These are phyloP conservation scores for Megaceryle maxima DNA, from an alignment of 2,113 vertebrate genomes.

Conservation along the genomic window DNA sequence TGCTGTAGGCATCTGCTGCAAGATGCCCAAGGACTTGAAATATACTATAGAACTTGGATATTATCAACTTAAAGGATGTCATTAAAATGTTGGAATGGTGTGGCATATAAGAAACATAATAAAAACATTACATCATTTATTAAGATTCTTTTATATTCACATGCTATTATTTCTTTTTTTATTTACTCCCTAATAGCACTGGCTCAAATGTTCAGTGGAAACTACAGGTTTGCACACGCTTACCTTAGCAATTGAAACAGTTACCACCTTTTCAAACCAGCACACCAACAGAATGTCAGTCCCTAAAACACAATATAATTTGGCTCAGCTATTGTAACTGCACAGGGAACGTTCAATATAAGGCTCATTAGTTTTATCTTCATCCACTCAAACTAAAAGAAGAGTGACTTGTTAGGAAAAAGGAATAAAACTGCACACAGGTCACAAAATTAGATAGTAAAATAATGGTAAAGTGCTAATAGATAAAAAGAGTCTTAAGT, in stretches of 20 bases:
- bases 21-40: neutral
- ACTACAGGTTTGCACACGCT: neutral
- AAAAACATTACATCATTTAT: neutral
- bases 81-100: neutral
- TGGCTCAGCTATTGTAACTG: neutral
- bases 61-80: neutral
- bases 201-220: neutral
- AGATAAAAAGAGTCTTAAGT: neutral
- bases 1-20: neutral
- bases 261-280: constrained; percentile 13
- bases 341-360: neutral
- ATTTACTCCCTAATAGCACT: neutral
- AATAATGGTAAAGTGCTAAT: neutral
- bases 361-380: neutral
- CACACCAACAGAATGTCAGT: constrained; percentile 4
- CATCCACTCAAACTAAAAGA: neutral
- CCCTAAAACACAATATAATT: constrained; percentile 8
- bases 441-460: neutral
- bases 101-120: neutral
- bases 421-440: neutral
- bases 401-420: neutral
- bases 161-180: neutral
- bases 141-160: neutral
- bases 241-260: neutral
- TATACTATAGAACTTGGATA: neutral